Evolutionary conservation across 1,140 invertebrate genomes (phyloP), one percentile per base, ranked within the genome.

Genomic region (Semibalanus balanoides): DNA sequence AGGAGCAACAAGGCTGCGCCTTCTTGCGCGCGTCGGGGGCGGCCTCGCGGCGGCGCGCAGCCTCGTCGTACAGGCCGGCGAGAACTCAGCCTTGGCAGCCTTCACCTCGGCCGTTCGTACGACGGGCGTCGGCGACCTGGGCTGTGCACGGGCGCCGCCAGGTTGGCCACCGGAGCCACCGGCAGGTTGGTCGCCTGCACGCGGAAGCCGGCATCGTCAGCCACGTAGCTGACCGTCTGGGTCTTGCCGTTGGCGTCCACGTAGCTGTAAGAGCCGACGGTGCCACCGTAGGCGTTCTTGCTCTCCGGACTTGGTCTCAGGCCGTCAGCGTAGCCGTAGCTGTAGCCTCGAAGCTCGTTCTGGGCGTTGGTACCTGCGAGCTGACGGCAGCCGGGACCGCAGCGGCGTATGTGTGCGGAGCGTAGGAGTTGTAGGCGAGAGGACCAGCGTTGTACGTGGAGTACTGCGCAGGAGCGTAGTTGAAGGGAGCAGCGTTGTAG

Each of bases 141-240:
- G 30, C n/a, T 31, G 29, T 29, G 30, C 3, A 43, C 25, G 74
- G 77, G 40, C 29, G 64, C 78, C 25, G 51, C 35, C 27, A 7
- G 74, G 3, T n/a, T 7, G 9, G 74, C 64, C n/a, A 29, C 79
- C 1, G 31, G 72, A 22, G 73, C 77, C 28, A 74, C 76, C n/a
- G 81, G 81, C 31, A 81, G 76, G 77, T 80, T 80, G 74, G 81
- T 79, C 73, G 77, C 80, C 11, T 77, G 77, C 28, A 78, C 79
- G 31, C 79, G 77, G 81, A 81, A 81, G 43, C 81, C 81, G 51
- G 74, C 73, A 31, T 0, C 74, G 75, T 81, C 80, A 29, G 80
- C 86, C 31, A 89, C 85, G 81, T 91, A 91, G 76, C 78, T 77
- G 35, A 79, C 87, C 1, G 30, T 80, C 78, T 77, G 81, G 30